These are phyloP conservation scores for Chaetodon trifasciatus DNA, from an alignment of 2,797 vertebrate genomes.

Conservation along the genomic window DNA sequence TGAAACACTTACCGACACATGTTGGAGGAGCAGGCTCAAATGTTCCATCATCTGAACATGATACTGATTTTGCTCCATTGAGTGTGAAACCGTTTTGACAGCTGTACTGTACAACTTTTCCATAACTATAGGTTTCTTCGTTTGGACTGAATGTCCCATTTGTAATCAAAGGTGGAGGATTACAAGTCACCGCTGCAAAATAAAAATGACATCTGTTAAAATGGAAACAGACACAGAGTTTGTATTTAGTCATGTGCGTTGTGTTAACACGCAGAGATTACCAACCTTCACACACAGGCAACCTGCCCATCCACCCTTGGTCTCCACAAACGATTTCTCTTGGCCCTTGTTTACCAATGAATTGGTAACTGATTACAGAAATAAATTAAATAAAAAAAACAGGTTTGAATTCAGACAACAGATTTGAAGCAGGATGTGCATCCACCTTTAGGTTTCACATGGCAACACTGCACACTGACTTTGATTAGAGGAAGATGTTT, in stretches of 20 bases:
- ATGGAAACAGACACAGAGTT: neutral
- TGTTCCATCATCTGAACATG: neutral
- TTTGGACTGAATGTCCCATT: accelerated
- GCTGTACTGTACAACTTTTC: neutral
- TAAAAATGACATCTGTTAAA: constrained; percentile 22
- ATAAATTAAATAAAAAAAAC: neutral
- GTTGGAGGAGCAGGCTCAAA: constrained; percentile 47
- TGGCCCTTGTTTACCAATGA: neutral
- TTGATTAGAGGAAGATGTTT: neutral
- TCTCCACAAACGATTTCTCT: accelerated
- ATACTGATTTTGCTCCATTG: accelerated
- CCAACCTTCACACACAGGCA: constrained; percentile 66
- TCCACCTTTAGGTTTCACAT: too few species aligned
- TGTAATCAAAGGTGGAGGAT: accelerated
- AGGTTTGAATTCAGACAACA: too few species aligned
- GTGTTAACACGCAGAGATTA: constrained; percentile 8
- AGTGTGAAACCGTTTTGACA: neutral
- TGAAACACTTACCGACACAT: constrained; percentile 56
- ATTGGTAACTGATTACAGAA: neutral
- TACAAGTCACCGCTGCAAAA: constrained; percentile 62
- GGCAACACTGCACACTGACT: neutral
- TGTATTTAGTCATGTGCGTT: neutral
- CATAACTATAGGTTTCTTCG: accelerated
- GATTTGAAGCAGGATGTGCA: too few species aligned
- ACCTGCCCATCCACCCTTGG: neutral